A percentile compares a stretch with the other conserved stretches of the same genome.
These are phyloP conservation scores for Galago senegalensis DNA, from an alignment of 2,797 vertebrate genomes.

Conservation along the genomic window DNA sequence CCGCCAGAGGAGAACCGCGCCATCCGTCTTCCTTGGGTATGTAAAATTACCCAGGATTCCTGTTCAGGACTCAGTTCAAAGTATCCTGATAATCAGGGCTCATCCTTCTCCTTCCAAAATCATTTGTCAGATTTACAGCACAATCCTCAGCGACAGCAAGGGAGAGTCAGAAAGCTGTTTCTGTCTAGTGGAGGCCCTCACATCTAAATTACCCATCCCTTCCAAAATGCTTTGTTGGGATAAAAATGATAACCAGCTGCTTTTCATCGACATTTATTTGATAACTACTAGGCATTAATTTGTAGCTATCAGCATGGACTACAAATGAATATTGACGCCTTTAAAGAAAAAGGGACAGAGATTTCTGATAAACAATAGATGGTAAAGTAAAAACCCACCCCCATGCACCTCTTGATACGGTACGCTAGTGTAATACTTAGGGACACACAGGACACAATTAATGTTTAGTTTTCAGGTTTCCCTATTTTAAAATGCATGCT, in stretches of 20 bases:
- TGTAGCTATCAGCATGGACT: conserved; percentile 82
- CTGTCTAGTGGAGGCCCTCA: conserved; percentile 82
- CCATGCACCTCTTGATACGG: conserved; percentile 67
- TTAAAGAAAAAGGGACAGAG: conserved; percentile 80
- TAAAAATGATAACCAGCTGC: conserved; percentile 84
- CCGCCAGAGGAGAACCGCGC: conserved; percentile 85
- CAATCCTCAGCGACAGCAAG: conserved; percentile 80
- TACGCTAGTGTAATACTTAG: conserved; percentile 76
- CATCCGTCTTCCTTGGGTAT: conserved; percentile 86
- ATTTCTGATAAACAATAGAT: conserved; percentile 71
- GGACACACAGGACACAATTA: conserved; percentile 78
- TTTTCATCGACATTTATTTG: conserved; percentile 84
- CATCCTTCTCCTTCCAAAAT: conserved; percentile 87
- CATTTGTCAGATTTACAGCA: conserved; percentile 87
- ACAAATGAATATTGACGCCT: conserved; percentile 86
- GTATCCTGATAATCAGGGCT: conserved; percentile 87
- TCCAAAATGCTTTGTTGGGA: conserved; percentile 81
- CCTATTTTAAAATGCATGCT: conserved; percentile 85
- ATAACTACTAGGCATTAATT: conserved; percentile 84
- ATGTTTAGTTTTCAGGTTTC: conserved; percentile 81
- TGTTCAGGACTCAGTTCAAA: conserved; percentile 91
- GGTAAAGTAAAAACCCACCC: conserved; percentile 72
- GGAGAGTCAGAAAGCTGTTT: conserved; percentile 82
- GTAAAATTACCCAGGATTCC: conserved; percentile 88
- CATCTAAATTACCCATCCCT: conserved; percentile 83